These are phyloP conservation scores for Thunnus maccoyii DNA, from an alignment of 2,113 vertebrate species.

Conservation along the genomic window DNA sequence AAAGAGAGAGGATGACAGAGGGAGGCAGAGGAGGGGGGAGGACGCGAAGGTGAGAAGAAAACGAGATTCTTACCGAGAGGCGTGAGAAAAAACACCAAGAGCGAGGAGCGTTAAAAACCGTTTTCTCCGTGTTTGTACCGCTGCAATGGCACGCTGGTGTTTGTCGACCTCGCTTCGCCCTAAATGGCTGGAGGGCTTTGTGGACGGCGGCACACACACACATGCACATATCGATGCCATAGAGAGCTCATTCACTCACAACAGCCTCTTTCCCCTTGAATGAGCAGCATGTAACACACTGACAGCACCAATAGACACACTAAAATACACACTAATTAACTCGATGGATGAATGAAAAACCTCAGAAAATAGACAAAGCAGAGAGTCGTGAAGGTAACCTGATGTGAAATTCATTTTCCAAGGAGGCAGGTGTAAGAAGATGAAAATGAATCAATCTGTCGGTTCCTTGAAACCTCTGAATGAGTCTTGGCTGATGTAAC, in stretches of 20 bases:
- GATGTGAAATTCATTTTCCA: background rate
- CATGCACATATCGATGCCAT: conserved; percentile 3
- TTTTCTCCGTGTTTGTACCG: background rate
- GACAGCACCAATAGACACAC: background rate
- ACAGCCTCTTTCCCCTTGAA: conserved; percentile 11
- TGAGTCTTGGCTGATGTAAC: background rate
- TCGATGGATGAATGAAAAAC: conserved; percentile 6
- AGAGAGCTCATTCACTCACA: conserved; percentile 51
- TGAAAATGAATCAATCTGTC: background rate
- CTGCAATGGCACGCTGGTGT: no score
- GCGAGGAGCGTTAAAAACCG: background rate
- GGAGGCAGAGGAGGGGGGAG: background rate
- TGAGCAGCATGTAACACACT: conserved; percentile 14
- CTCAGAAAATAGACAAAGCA: background rate
- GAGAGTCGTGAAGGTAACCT: background rate
- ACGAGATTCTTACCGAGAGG: background rate
- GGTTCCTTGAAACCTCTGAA: background rate
- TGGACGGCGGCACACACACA: conserved; percentile 14
- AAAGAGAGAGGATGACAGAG: background rate
- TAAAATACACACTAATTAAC: background rate
- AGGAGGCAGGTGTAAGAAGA: background rate
- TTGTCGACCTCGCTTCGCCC: conserved; percentile 14
- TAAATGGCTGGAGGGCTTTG: conserved; percentile 23
- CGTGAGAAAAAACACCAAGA: conserved; percentile 11
- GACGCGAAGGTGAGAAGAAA: conserved; percentile 25